These are phyloP conservation scores for Tridacna gigas DNA, from an alignment of 2,888 invertebrate genomes.

Conservation along the genomic window DNA sequence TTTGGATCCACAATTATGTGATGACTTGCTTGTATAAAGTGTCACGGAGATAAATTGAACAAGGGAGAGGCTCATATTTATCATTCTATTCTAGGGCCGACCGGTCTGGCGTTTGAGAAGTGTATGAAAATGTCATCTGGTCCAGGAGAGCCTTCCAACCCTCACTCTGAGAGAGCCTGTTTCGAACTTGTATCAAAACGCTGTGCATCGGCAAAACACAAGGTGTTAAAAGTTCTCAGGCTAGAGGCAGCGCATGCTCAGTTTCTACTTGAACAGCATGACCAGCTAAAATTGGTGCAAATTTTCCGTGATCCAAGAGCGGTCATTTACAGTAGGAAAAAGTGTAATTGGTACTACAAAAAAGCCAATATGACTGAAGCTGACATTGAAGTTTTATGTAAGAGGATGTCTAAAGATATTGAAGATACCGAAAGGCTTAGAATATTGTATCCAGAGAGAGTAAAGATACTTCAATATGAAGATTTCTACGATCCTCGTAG, in stretches of 20 bases:
- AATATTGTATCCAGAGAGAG: constrained; percentile 19
- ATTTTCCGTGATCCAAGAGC: constrained; percentile 18
- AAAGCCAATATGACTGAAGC: not conserved
- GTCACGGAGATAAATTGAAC: not conserved
- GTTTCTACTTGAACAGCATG: not conserved
- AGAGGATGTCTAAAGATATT: constrained; percentile 25
- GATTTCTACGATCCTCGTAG: constrained; percentile 29
- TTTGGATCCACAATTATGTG: too few species aligned
- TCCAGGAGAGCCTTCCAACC: not conserved
- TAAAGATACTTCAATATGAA: constrained; percentile 34
- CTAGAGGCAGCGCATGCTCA: not conserved
- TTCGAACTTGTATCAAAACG: not conserved
- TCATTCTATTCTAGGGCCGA: not conserved
- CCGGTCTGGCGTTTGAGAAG: not conserved
- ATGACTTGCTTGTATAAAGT: not conserved
- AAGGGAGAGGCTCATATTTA: not conserved
- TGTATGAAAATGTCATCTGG: not conserved
- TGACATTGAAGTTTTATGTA: not conserved
- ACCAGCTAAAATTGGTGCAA: not conserved
- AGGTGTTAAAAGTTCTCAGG: not conserved
- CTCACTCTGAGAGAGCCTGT: not conserved
- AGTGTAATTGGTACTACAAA: not conserved
- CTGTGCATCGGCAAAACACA: not conserved
- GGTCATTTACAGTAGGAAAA: not conserved
- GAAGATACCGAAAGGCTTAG: constrained; percentile 6